Evolutionary conservation across 1,140 invertebrate genomes (phyloP).

Genomic region (Pseudobourletiella spinata): DNA sequence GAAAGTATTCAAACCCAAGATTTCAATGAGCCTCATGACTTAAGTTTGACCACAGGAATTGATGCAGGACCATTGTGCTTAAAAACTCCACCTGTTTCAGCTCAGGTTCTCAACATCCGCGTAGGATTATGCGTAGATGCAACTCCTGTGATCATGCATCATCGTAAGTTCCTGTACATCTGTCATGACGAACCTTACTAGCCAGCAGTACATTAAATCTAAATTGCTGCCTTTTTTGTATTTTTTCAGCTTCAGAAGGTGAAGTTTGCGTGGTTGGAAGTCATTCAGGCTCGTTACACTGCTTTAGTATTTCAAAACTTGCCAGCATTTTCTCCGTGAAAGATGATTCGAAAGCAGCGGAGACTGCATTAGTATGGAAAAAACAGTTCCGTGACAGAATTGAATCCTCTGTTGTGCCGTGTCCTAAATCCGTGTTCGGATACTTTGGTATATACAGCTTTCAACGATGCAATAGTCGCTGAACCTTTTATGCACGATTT

Average conservation of each 20-base stretch:
- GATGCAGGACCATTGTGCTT: background rate
- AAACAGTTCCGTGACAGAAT: background rate
- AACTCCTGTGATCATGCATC: background rate
- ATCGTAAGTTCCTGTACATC: background rate
- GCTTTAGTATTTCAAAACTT: background rate
- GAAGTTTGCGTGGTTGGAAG: background rate
- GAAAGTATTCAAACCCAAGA: too few relatives aligned
- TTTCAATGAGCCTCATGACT: background rate
- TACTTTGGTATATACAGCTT: background rate
- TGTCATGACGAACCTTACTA: background rate
- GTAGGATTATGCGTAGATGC: background rate
- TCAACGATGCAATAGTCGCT: too few relatives aligned
- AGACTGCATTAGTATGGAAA: background rate
- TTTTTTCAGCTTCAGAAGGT: background rate
- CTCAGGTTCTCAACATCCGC: background rate
- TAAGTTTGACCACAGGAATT: background rate
- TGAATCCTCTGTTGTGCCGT: background rate
- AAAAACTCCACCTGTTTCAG: too few relatives aligned
- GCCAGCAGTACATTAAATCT: background rate
- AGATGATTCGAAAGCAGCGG: background rate
- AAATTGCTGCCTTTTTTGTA: background rate
- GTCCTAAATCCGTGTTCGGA: background rate
- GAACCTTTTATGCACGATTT: background rate
- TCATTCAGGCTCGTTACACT: background rate
- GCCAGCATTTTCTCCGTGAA: background rate